Evolutionary conservation across 2,113 vertebrate genomes (phyloP), one percentile per base, ranked within the genome.

Genomic region (Toxotes jaculatrix): DNA sequence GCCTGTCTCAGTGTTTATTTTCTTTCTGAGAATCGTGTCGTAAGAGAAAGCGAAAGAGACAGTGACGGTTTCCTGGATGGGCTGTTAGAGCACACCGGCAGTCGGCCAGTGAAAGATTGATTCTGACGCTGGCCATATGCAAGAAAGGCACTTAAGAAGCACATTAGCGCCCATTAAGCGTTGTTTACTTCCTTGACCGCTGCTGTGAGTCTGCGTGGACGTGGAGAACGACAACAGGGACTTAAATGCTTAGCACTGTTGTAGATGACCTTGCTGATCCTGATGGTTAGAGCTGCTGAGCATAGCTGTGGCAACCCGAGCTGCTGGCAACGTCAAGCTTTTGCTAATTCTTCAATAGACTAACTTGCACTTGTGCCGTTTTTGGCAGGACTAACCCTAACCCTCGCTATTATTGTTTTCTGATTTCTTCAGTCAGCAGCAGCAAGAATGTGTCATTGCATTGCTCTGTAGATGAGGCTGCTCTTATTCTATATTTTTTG

Each of bases 101-200:
- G 73, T 56, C 63, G 3, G 85, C 90, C 91, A 87, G 79, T 36
- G 61, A 42, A 64, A 76, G 90, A 94, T 94, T 92, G 92, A 93
- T 93, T 80, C 68, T 78, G 84, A 87, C 80, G 19, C 80, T 75
- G 84, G 64, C 87, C 84, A 67, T 88, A 91, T 91, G 86, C 89
- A 91, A 84, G 83, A 85, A 67, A 47, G 79, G 89, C 92, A 89
- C 91, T 93, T 93, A 91, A 89, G 89, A 84, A 90, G 71, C 87
- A 88, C 92, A 94, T 93, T 94, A 94, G 86, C 81, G 47, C 34
- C 90, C 91, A 93, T 94, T 94, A 93, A 83, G 87, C 27, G 83
- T 87, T 93, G 91, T 94, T 93, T 92, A 91, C 90, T 87, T 91
- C 87, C 87, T 60, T 74, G 75, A 84, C 74, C 36, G 23, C 77